phyloP scores from a whole-genome alignment of 2,888 invertebrate species.

The Tethea ocularis region DNA sequence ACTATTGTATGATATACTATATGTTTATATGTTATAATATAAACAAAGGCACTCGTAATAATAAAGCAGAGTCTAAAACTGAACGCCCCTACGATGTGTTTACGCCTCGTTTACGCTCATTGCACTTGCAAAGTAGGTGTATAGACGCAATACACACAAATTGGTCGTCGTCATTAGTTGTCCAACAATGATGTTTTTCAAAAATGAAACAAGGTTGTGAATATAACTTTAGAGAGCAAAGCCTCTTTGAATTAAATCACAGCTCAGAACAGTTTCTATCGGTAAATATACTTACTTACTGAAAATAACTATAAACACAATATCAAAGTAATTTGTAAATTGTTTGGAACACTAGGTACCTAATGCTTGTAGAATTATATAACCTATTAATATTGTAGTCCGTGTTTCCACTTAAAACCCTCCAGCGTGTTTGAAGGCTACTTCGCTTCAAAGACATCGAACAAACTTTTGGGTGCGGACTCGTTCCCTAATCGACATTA shows the following conservation, averaged over 20 bases:
- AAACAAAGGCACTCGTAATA: too few species aligned
- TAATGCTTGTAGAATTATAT: background rate
- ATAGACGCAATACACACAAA: too few species aligned
- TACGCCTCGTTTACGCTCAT: too few species aligned
- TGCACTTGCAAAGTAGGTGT: too few species aligned
- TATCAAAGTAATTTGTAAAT: background rate
- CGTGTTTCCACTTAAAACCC: background rate
- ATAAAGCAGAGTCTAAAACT: too few species aligned
- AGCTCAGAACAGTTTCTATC: too few species aligned
- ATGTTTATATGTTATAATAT: too few species aligned
- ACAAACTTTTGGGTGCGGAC: slow-evolving; percentile 41
- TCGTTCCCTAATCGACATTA: slow-evolving; percentile 44
- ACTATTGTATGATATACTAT: too few species aligned
- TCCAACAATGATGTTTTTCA: too few species aligned
- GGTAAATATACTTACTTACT: background rate
- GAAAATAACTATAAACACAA: background rate
- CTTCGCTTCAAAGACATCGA: slow-evolving; percentile 25
- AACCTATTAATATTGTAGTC: background rate
- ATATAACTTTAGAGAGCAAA: background rate
- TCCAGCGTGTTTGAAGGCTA: slow-evolving; percentile 25
- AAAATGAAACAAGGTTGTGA: background rate
- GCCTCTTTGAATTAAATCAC: too few species aligned
- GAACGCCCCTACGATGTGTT: too few species aligned
- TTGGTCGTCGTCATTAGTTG: too few species aligned
- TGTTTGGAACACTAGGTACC: background rate